Base-by-base conservation (phyloP, 2,888 invertebrate species). In the Alitta virens region DNA sequence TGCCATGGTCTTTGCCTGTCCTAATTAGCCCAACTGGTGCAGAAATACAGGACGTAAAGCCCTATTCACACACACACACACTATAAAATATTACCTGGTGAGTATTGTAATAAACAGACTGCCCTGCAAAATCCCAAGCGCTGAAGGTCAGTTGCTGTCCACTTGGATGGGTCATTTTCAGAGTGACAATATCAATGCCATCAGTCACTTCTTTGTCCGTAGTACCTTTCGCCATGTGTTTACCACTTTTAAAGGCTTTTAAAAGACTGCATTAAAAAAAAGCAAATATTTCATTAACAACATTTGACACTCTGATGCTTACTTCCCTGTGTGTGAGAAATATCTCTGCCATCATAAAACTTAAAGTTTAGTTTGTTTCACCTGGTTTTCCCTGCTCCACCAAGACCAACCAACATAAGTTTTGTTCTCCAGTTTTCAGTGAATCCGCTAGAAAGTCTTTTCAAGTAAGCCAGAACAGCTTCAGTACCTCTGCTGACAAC, bases 351-450 rank as follows among this genome's bases (percentile, higher is more conserved):
- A n/a, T n/a, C n/a, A n/a, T n/a, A n/a, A n/a, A n/a, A n/a, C n/a
- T n/a, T n/a, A n/a, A n/a, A n/a, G n/a, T n/a, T n/a, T n/a, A n/a
- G n/a, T n/a, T n/a, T n/a, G n/a, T n/a, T n/a, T 40, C 65, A 80
- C 78, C 80, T 81, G 38, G 82, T 82, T 69, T 82, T 82, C 7
- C 82, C 82, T 12, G 81, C 82, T 23, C 81, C 82, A 14, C 82
- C 82, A 3, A 82, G 74, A n/a, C 82, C 82, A 0, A 82, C 81
- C 67, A 81, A 64, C 81, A 82, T 82, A n/a, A 82, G 73, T 63
- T 82, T 82, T 12, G 82, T 82, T 57, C 81, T 65, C 60, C 75
- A 78, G 66, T 80, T 80, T 1, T 68, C 67, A 1, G 74, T 74
- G 3, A 75, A 74, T 1, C 82, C 81, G 51, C 70, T 72, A 14